Percentiles rank a stretch among this genome's conserved stretches.
Evolutionary conservation across 2,888 invertebrate species (phyloP).

Genomic region (Dasypogon diadema): DNA sequence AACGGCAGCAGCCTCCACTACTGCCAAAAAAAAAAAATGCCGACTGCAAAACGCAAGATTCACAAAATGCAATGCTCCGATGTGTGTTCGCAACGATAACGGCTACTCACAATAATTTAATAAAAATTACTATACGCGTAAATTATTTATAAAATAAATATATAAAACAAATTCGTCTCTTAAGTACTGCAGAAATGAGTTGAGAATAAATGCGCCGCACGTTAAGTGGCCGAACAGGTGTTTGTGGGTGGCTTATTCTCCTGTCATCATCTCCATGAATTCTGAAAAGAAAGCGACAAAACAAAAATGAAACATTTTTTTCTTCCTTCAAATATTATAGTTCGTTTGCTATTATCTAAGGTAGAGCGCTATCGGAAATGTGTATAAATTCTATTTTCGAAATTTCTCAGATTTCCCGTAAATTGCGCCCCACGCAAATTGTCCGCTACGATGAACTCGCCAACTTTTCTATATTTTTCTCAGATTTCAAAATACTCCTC

Average conservation of each 20-base stretch:
- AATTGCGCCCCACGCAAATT: slow-evolving; percentile 1
- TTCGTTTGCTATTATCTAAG: not conserved
- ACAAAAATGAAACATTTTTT: not conserved
- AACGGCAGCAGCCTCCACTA: not conserved
- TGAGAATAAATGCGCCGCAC: slow-evolving; percentile 49
- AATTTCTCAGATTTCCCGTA: slow-evolving; percentile 2
- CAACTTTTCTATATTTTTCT: not conserved
- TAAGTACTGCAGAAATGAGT: slow-evolving; percentile 44
- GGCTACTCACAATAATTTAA: not conserved
- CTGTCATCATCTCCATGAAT: slow-evolving; percentile 97
- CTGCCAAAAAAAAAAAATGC: not conserved
- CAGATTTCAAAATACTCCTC: slow-evolving; percentile 15
- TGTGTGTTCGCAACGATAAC: not conserved
- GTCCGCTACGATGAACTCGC: not conserved
- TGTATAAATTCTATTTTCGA: not conserved
- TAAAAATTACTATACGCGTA: slow-evolving; percentile 7
- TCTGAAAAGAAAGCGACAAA: slow-evolving; percentile 75
- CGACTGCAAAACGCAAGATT: not conserved
- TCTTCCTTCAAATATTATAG: not conserved
- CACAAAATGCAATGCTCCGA: slow-evolving; percentile 26
- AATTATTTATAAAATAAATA: slow-evolving; percentile 48
- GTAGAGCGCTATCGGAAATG: not conserved
- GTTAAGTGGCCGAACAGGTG: slow-evolving; percentile 10
- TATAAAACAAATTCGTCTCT: slow-evolving; percentile 34
- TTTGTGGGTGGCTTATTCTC: slow-evolving; percentile 75